Evolutionary conservation across 2,797 vertebrate species (phyloP), one percentile per base, ranked within the genome.

Genomic region (Acanthurus tractus): DNA sequence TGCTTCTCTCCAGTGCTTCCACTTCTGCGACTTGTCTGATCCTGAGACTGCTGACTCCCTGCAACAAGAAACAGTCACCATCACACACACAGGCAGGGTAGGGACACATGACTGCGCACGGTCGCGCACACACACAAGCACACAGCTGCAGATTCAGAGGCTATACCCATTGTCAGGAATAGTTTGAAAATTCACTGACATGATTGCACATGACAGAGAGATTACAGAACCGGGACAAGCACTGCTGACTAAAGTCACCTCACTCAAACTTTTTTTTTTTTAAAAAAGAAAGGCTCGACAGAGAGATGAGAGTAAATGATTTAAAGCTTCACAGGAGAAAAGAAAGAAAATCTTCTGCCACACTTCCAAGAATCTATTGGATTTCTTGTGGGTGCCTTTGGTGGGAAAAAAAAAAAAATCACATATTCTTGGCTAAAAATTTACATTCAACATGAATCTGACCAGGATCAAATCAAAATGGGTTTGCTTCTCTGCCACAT

Each of bases 31-130:
- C 82, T 90, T 38, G 86, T 89, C 82, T 95, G 95, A 74, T 96
- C 95, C 89, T 95, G 95, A 88, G 94, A 93, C 89, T 94, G 94
- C 85, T 95, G 95, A 92, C 94, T 95, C 82, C 95, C 95, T 96
- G 92, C 68, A 86, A 78, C 50, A 85, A 52, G n/a, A 74, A 75
- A 76, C 22, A 66, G 22, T 63, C 45, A 38, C 48, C 52, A 4
- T 82, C 71, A 88, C 20, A 66, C 55, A 68, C 59, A 50, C 8
- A 40, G 66, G 48, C 54, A 74, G 54, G 2, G 3, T 45, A 63
- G 59, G 78, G 42, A 71, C 55, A 64, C 8, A 65, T 29, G 14
- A 7, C 25, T 4, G 23, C 1, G 40, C 58, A 54, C 59, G 54
- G 14, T 50, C 17, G 1, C 11, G 34, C 15, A 20, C 15, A 8